phyloP scores from a whole-genome alignment of 30 jellyfish, hydroid and myxozoan genomes.

The Sanderia malayensis region DNA sequence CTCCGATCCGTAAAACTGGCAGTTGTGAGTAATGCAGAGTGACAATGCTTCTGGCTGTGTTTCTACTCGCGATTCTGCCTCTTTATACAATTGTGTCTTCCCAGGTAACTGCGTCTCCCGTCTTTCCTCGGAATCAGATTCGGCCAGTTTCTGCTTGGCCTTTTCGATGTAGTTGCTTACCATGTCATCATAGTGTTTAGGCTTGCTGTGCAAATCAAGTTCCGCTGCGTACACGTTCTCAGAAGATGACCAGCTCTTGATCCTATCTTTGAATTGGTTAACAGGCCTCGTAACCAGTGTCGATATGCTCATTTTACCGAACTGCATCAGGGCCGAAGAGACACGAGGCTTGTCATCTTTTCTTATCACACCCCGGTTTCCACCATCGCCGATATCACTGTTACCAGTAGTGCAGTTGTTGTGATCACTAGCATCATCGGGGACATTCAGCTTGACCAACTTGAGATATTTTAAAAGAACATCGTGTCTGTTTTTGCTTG shows the following conservation, averaged over 20 bases:
- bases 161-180: slow-evolving; percentile 57
- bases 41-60: no score
- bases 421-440: slow-evolving; percentile 19
- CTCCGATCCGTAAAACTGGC: slow-evolving; percentile 60
- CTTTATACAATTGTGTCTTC: not conserved
- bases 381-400: no score
- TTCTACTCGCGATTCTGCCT: slow-evolving; percentile 2
- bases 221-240: slow-evolving; percentile 48
- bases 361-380: no score
- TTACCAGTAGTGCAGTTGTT: no score
- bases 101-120: not conserved
- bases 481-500: slow-evolving; percentile 41
- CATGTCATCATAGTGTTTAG: slow-evolving; percentile 76
- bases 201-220: slow-evolving; percentile 61
- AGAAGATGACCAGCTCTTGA: slow-evolving; percentile 15
- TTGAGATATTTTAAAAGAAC: slow-evolving; percentile 55
- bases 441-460: slow-evolving; percentile 54
- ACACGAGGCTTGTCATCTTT: slow-evolving; percentile 44
- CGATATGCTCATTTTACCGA: slow-evolving; percentile 38
- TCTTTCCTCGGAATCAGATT: not conserved
- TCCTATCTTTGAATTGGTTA: slow-evolving; percentile 8
- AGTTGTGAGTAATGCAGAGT: slow-evolving; percentile 67
- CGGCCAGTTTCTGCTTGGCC: slow-evolving; percentile 20
- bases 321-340: slow-evolving; percentile 51
- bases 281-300: slow-evolving; percentile 25